Evolutionary conservation across 2,797 vertebrate genomes (phyloP), one percentile per base, ranked within the genome.

Genomic region (Buphagus erythrorhynchus): DNA sequence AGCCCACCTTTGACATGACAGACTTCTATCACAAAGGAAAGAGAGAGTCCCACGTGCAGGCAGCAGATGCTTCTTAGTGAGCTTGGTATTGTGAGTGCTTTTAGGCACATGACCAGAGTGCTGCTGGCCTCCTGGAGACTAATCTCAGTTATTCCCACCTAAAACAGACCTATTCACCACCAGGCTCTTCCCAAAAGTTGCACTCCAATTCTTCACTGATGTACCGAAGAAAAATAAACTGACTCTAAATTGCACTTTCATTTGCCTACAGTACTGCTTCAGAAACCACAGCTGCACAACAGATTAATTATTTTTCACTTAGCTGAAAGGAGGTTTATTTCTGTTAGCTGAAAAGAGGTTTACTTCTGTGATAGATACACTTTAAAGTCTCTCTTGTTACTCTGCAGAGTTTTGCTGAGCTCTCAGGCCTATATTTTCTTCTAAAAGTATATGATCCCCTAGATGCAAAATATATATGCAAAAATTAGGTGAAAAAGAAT

Each of bases 1-100:
- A 31, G 76, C 5, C 65, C 85, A 93, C 84, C 62, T 97, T 95
- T 96, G 94, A 96, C 76, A 95, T 57, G 78, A 20, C 76, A 95
- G 90, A 22, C 75, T 94, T 91, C 46, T 59, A 45, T 95, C n/a
- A 95, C 88, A 96, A 95, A 95, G 79, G 29, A 77, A 87, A 73
- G 61, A 78, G 15, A 66, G 66, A 88, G 61, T 40, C 87, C 72
- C 74, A 87, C 67, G 45, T 97, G 97, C 94, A 95, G 91, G 67
- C 73, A 71, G 80, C 93, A 95, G 94, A 82, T 75, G 79, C 49
- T 77, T 94, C 81, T 93, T 52, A 42, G 82, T 54, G 33, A 90
- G 43, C 1, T 0, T 55, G 67, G 36, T 25, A 76, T 72, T 97
- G 59, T 92, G 65, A 90, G 29, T 14, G 52, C 76, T 46, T 13